Evolutionary conservation across 2,888 invertebrate species (phyloP), one percentile per base, ranked within the genome.

Genomic region (Stegophylla sp.): DNA sequence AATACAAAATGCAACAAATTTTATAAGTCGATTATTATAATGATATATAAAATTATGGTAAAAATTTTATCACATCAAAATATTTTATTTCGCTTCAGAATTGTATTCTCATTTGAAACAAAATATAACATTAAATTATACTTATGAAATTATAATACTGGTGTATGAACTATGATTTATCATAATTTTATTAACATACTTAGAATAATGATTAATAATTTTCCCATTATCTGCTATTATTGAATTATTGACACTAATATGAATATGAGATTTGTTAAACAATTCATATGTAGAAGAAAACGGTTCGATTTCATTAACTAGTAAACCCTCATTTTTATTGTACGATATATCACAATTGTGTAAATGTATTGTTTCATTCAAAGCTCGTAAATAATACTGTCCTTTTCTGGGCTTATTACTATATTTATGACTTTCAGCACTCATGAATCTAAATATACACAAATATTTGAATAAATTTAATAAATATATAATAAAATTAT

Each of bases 221-320:
- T 90, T 91, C 0, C 93, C 93, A 86, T 99, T 99, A 85, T 95
- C 93, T 0, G 91, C 91, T 56, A 99, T 93, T 82, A 93, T 88
- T 73, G 93, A 93, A 84, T 91, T 91, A 84, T 97, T 96, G 2
- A 99, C 90, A 88, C 94, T 94, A 83, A 98, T 91, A 0, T 93
- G 92, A 69, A 98, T 92, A 88, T 96, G 95, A 0, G 96, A 95
- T 73, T 97, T 90, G 85, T 96, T 95, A 82, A 95, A 94, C 4
- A 91, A 90, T 83, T 92, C 92, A 63, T 94, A 90, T 85, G 95
- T 95, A 92, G 95, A 94, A 85, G 91, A 92, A 0, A 96, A 96
- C 0, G 96, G 93, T 85, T 91, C 92, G 0, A 96, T 95, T 0
- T 96, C 93, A 85, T 93, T 91, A 0, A 95, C 88, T 84, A 92